Percentiles rank a stretch among this genome's conserved stretches.
Evolutionary conservation across 92 coral and sea anemone species (phyloP).

Genomic region (Porites rus): DNA sequence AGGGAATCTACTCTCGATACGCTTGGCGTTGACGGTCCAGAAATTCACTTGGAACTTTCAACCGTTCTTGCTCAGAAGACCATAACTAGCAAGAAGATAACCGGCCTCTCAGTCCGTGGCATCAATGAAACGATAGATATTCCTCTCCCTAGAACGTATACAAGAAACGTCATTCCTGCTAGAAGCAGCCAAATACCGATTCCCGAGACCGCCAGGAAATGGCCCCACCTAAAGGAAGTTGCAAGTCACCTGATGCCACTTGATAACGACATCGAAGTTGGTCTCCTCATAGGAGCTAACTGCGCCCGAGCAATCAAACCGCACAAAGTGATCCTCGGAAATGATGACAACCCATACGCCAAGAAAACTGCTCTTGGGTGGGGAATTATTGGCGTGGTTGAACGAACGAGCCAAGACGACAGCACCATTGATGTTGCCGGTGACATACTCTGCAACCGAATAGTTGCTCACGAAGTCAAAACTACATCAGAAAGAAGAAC

Average conservation of each 20-base stretch:
- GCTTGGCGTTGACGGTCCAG: constrained; percentile 54
- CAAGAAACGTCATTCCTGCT: constrained; percentile 40
- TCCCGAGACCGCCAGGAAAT: constrained; percentile 36
- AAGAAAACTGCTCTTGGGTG: constrained; percentile 66
- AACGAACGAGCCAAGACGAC: not conserved
- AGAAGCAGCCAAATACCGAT: constrained; percentile 41
- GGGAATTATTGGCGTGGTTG: constrained; percentile 58
- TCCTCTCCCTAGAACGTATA: constrained; percentile 25
- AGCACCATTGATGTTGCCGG: not conserved
- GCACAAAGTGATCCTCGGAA: constrained; percentile 56
- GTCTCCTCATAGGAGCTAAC: constrained; percentile 66
- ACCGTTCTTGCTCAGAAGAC: constrained; percentile 41
- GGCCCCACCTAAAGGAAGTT: constrained; percentile 46
- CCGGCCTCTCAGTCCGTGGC: constrained; percentile 43
- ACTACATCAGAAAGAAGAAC: constrained; percentile 2
- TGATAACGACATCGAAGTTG: constrained; percentile 16
- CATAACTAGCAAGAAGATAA: constrained; percentile 27
- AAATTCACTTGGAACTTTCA: constrained; percentile 37
- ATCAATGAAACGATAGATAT: constrained; percentile 27
- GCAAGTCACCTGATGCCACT: constrained; percentile 13
- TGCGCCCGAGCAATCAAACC: constrained; percentile 69
- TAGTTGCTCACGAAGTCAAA: constrained; percentile 43
- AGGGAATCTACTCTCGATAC: constrained; percentile 28
- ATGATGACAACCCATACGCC: constrained; percentile 64
- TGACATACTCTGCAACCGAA: constrained; percentile 22